Evolutionary conservation across 2,888 invertebrate species (phyloP).

Genomic region (Lysandra bellargus): DNA sequence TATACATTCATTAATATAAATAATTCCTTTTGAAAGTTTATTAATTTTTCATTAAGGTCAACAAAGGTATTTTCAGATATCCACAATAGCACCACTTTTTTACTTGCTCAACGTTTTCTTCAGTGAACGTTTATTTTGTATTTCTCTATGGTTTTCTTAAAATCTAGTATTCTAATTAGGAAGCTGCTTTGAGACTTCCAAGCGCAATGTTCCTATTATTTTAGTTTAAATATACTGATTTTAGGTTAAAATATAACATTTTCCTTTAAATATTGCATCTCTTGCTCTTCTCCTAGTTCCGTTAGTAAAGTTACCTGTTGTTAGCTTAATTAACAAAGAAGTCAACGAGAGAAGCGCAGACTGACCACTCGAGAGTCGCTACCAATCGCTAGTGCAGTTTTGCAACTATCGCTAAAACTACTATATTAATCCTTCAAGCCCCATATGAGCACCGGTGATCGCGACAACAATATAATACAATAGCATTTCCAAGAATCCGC

Average conservation of each 20-base stretch:
- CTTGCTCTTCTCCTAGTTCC: background rate
- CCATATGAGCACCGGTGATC: too few species aligned
- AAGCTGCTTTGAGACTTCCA: background rate
- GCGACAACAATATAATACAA: too few species aligned
- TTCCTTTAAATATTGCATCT: background rate
- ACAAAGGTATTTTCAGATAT: too few species aligned
- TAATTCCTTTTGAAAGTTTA: too few species aligned
- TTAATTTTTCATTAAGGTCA: too few species aligned
- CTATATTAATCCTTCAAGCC: too few species aligned
- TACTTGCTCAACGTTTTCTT: too few species aligned
- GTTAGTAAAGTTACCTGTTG: background rate
- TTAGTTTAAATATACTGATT: background rate
- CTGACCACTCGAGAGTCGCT: background rate
- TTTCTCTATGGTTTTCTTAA: background rate
- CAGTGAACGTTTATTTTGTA: too few species aligned
- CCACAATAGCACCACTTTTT: background rate
- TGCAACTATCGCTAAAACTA: background rate
- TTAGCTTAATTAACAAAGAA: slow-evolving; percentile 8
- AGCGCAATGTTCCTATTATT: background rate
- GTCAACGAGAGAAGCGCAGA: background rate
- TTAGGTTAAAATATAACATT: background rate
- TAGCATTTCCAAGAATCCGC: too few species aligned
- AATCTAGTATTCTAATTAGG: background rate
- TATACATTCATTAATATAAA: too few species aligned
- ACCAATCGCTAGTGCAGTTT: background rate